A percentile compares a stretch with the other conserved stretches of the same genome.
Evolutionary conservation across 2,888 invertebrate genomes (phyloP).

Genomic region (Mesorhabditis spiculigera): DNA sequence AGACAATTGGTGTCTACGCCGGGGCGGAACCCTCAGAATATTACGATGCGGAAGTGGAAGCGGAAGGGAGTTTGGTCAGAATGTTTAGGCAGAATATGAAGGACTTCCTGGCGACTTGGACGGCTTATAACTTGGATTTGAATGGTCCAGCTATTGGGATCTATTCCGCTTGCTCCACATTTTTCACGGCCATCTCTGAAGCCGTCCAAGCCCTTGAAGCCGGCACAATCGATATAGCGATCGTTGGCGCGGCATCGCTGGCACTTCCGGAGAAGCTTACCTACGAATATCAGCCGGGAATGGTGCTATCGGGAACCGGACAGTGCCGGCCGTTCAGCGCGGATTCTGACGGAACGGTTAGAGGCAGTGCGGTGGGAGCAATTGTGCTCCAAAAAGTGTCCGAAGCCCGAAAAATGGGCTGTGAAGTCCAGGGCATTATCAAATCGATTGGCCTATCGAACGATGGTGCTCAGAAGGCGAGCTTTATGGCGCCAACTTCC

Average conservation of each 20-base stretch:
- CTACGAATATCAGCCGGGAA: conserved; percentile 26
- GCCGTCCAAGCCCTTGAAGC: conserved; percentile 26
- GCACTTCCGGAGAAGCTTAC: conserved; percentile 18
- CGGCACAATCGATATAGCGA: conserved; percentile 29
- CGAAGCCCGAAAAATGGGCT: conserved; percentile 21
- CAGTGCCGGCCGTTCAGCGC: conserved; percentile 45
- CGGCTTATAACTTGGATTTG: conserved; percentile 50
- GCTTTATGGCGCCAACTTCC: conserved; percentile 52
- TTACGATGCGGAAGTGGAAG: conserved; percentile 17
- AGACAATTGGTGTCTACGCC: conserved; percentile 44
- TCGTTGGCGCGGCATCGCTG: conserved; percentile 44
- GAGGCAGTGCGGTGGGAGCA: conserved; percentile 44
- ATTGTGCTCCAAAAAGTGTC: conserved; percentile 32
- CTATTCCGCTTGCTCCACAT: conserved; percentile 58
- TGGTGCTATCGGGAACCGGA: conserved; percentile 29
- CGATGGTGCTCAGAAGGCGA: conserved; percentile 45
- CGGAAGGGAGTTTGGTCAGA: conserved; percentile 26
- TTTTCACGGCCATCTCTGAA: conserved; percentile 39
- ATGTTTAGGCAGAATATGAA: conserved; percentile 44
- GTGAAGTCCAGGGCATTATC: conserved; percentile 38
- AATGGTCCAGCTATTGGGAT: conserved; percentile 53
- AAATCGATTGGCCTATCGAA: conserved; percentile 32
- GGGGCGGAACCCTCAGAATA: conserved; percentile 48
- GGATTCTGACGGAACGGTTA: conserved; percentile 40
- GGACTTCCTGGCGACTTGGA: conserved; percentile 48